phyloP scores from a whole-genome alignment of 2,888 invertebrate genomes.

The Cenopis cana region DNA sequence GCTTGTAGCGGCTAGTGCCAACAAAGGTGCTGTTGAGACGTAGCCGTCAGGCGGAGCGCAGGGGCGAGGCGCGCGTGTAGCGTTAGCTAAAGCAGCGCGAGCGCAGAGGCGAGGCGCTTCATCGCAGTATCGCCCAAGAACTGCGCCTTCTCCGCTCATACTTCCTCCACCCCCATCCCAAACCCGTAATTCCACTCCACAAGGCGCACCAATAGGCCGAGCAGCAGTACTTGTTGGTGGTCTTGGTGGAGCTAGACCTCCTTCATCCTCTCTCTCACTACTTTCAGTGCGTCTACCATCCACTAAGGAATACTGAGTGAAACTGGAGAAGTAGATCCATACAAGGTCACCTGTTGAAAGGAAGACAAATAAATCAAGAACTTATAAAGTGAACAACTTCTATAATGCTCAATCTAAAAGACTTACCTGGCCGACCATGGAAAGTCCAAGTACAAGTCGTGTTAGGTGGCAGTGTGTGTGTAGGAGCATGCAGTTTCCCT shows the following conservation, averaged over 20 bases:
- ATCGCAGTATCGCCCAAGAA: constrained; percentile 90
- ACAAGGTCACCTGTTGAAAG: constrained; percentile 87
- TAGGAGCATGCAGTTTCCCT: constrained; percentile 90
- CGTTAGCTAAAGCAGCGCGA: constrained; percentile 90
- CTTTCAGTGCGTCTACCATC: constrained; percentile 80
- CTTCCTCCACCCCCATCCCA: constrained; percentile 90
- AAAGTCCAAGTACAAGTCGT: constrained; percentile 95
- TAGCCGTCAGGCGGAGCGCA: constrained; percentile 93
- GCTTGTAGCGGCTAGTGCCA: constrained; percentile 78
- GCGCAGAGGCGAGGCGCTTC: constrained; percentile 92
- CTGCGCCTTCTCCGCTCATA: constrained; percentile 67
- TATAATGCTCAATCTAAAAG: neutral
- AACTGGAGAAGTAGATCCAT: constrained; percentile 95
- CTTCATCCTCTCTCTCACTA: constrained; percentile 73
- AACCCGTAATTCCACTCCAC: constrained; percentile 89
- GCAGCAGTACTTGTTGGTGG: constrained; percentile 47
- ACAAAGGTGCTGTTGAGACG: constrained; percentile 78
- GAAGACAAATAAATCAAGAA: neutral
- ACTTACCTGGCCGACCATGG: constrained; percentile 87
- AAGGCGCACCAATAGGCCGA: constrained; percentile 58
- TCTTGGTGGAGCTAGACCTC: constrained; percentile 45
- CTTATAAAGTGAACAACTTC: too few relatives aligned
- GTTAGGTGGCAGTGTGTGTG: constrained; percentile 93
- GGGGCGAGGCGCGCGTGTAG: constrained; percentile 90
- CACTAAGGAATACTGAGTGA: constrained; percentile 91